A percentile compares a stretch with the other conserved stretches of the same genome.
Evolutionary conservation across 2,888 invertebrate species (phyloP).

Genomic region (Eupithecia insigniata): DNA sequence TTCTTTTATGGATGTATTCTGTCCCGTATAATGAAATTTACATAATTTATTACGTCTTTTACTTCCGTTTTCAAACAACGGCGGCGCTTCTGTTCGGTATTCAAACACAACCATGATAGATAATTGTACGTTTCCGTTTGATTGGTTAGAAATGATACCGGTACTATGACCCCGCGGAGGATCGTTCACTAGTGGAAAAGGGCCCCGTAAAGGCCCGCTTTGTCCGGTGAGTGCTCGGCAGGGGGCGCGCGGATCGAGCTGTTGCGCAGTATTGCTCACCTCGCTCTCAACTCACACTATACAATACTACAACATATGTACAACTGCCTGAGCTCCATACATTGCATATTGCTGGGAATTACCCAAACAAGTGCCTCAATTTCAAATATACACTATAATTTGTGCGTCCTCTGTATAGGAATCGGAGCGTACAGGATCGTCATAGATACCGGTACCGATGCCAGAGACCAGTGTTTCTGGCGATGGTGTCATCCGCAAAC

Average conservation of each 20-base stretch:
- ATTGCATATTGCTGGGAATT: too few relatives aligned
- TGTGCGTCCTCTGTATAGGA: not conserved
- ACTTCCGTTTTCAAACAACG: slow-evolving; percentile 13
- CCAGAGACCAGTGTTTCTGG: too few relatives aligned
- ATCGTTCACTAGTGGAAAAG: not conserved
- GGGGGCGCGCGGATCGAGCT: too few relatives aligned
- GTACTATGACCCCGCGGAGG: not conserved
- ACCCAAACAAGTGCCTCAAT: too few relatives aligned
- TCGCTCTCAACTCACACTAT: too few relatives aligned
- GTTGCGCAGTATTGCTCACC: too few relatives aligned
- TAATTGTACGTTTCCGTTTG: not conserved
- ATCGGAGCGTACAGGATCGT: too few relatives aligned
- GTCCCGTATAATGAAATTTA: slow-evolving; percentile 23
- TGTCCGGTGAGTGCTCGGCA: too few relatives aligned
- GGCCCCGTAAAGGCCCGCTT: not conserved
- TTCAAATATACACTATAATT: not conserved
- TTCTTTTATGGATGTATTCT: slow-evolving; percentile 35
- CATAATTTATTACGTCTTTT: slow-evolving; percentile 23
- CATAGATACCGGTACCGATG: too few relatives aligned
- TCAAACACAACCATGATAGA: not conserved
- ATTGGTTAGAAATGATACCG: not conserved
- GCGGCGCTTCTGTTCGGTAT: not conserved
- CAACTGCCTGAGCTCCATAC: too few relatives aligned
- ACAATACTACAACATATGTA: too few relatives aligned
- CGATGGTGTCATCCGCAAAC: too few relatives aligned